Evolutionary conservation across 2,113 vertebrate genomes (phyloP).

Genomic region (Labeo rohita): DNA sequence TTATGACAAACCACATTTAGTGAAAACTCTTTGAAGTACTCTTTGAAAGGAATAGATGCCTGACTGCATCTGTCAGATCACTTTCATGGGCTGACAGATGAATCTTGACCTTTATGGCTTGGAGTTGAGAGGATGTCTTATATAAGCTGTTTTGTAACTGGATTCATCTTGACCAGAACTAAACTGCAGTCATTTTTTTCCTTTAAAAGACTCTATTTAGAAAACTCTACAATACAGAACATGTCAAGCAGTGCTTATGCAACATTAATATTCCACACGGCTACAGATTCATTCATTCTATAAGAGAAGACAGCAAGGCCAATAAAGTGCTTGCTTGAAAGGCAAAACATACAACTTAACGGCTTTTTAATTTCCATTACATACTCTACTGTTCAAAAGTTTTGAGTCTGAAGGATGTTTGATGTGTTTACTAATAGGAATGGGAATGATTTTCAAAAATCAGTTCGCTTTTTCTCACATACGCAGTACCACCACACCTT

Average conservation of each 20-base stretch:
- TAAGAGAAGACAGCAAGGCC: neutral
- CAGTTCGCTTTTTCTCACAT: neutral
- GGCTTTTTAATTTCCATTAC: neutral
- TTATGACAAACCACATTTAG: neutral
- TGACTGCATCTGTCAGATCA: neutral
- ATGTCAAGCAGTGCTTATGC: neutral
- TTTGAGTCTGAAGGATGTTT: neutral
- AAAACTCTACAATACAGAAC: neutral
- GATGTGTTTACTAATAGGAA: neutral
- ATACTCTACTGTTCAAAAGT: neutral
- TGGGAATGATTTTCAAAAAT: neutral
- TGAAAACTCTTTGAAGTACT: neutral
- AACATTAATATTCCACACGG: conserved; percentile 9
- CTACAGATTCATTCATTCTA: neutral
- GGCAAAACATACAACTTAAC: neutral
- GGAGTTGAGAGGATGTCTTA: neutral
- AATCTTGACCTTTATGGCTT: neutral
- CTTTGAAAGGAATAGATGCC: neutral
- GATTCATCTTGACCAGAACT: neutral
- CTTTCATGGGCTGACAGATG: neutral
- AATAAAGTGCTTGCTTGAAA: neutral
- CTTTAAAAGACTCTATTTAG: neutral
- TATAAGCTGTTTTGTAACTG: neutral
- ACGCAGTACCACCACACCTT: neutral
- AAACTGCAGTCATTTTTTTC: neutral